Evolutionary conservation across 2,113 vertebrate genomes (phyloP), one percentile per base, ranked within the genome.

Genomic region (Xerus inauris): DNA sequence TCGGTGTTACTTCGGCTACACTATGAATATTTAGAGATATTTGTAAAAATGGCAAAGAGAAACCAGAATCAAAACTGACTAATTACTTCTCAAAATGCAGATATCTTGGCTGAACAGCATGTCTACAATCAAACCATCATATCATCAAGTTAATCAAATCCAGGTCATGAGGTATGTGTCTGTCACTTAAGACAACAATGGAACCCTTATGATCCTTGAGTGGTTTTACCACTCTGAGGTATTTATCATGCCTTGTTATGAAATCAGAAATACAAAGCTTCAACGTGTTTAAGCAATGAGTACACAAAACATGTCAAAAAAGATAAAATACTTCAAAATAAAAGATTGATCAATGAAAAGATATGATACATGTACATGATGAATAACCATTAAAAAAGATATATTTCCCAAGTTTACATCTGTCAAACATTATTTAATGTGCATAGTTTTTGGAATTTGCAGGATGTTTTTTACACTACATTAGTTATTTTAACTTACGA

Each of bases 241-340:
- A 76, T 64, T 92, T 91, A 93, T 64, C 47, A 83, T 30, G 51
- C 4, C 62, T 73, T 97, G 59, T 81, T 40, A 76, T 72, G 45
- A 96, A 96, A 51, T 47, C 45, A 95, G 83, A 91, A 67, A 81
- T n/a, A 81, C 26, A 38, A 88, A 85, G 20, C 51, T 86, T 96
- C n/a, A 73, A 96, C 72, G 85, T 65, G 20, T 42, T 94, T 94
- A 90, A 97, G 93, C 10, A 69, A 84, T 54, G 49, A 64, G 47
- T 32, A 67, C 64, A 94, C 62, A 75, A 92, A 96, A 89, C 11
- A 1, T 81, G 28, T 80, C 20, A 86, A 49, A 75, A 91, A 87
- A 69, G 20, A 81, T 47, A 80, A 89, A 96, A 86, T n/a, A 59
- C 16, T 82, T 91, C 62, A 75, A 96, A 94, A 28, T 79, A 75